Evolutionary conservation across 1,140 invertebrate species (phyloP).

Genomic region (Marisa cornuarietis): DNA sequence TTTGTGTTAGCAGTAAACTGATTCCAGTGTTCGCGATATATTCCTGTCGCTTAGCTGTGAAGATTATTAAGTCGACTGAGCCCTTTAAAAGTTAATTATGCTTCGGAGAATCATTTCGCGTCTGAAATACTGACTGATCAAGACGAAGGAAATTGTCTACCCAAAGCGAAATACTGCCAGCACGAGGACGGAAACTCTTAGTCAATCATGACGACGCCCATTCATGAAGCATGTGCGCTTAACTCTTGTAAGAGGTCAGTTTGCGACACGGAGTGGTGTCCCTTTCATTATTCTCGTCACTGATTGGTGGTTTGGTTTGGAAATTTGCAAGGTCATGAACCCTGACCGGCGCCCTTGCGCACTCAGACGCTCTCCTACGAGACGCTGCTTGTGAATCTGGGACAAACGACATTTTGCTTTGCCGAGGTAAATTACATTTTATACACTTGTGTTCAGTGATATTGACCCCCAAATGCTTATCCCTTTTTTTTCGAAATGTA

Average conservation of each 20-base stretch:
- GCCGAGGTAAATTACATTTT: constrained; percentile 5
- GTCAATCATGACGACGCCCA: constrained; percentile 7
- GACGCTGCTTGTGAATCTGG: constrained; percentile 16
- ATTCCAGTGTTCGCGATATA: too few species aligned
- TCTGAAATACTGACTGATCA: too few species aligned
- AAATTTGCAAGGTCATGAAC: constrained; percentile 21
- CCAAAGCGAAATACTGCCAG: too few species aligned
- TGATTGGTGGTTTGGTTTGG: constrained; percentile 15
- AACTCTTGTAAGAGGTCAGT: neutral
- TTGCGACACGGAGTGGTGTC: neutral
- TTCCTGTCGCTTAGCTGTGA: too few species aligned
- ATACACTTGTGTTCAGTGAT: neutral
- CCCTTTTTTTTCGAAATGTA: too few species aligned
- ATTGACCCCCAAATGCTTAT: neutral
- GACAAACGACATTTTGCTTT: constrained; percentile 19
- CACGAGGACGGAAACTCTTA: too few species aligned
- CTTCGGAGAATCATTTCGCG: too few species aligned
- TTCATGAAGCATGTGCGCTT: constrained; percentile 1
- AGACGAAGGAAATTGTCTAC: too few species aligned
- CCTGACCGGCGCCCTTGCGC: constrained; percentile 16
- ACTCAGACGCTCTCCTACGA: constrained; percentile 9
- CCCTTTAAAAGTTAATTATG: too few species aligned
- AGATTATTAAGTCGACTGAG: too few species aligned
- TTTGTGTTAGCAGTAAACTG: too few species aligned
- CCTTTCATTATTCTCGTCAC: neutral